Percentiles rank a stretch among this genome's conserved stretches.
These are phyloP conservation scores for Lethenteron camtschaticum DNA, from an alignment of 2,113 vertebrate genomes.

Conservation along the genomic window DNA sequence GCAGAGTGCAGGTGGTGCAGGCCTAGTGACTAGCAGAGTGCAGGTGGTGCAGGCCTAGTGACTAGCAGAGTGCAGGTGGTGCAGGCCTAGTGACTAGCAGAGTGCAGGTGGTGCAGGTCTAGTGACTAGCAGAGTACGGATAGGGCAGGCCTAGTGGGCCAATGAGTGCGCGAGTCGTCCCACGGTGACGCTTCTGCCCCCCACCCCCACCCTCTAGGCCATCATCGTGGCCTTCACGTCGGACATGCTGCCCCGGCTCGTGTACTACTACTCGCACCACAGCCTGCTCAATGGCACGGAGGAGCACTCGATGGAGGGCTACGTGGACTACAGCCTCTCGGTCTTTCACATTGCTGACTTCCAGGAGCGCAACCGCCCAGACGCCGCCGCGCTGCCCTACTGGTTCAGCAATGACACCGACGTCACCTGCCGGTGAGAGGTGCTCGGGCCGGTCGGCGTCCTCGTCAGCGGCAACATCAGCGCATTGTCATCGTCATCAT, in stretches of 20 bases:
- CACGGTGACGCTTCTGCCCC: no score
- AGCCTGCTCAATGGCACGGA: conserved; percentile 1
- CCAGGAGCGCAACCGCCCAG: not conserved
- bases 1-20: no score
- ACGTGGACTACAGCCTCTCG: not conserved
- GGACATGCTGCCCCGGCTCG: conserved; percentile 84
- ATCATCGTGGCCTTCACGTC: conserved; percentile 95
- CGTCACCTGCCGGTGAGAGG: conserved; percentile 45
- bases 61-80: no score
- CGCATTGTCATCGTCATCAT: not conserved
- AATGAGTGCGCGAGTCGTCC: no score
- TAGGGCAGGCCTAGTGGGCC: no score
- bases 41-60: no score
- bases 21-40: no score
- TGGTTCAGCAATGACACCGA: conserved; percentile 18
- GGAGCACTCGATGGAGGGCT: conserved; percentile 1
- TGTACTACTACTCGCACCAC: conserved; percentile 61
- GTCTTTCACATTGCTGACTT: not conserved
- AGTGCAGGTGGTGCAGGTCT: no score
- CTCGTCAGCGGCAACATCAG: not conserved
- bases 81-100: no score
- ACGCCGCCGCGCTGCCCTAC: conserved; percentile 3
- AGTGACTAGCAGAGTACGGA: no score
- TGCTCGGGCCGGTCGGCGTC: not conserved
- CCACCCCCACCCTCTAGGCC: conserved; percentile 27